These are phyloP conservation scores for Eudasyphora cyanicolor DNA, from an alignment of 2,888 invertebrate species.

Conservation along the genomic window DNA sequence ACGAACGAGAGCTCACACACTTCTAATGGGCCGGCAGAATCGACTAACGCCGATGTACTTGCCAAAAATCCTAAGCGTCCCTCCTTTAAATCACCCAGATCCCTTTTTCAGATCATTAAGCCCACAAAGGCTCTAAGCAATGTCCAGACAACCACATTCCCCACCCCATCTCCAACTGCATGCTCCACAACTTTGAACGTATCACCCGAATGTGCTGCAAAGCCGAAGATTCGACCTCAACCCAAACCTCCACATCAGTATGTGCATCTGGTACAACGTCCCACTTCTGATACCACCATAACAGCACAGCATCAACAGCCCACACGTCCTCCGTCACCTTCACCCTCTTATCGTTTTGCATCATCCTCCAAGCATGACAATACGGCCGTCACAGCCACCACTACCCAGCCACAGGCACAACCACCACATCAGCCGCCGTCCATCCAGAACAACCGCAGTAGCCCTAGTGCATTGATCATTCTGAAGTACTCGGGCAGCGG, in stretches of 20 bases:
- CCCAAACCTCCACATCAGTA: slow-evolving; percentile 56
- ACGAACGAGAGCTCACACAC: slow-evolving; percentile 82
- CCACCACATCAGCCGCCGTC: slow-evolving; percentile 45
- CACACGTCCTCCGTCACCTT: slow-evolving; percentile 67
- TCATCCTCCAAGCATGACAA: slow-evolving; percentile 70
- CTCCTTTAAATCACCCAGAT: slow-evolving; percentile 63
- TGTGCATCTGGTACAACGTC: slow-evolving; percentile 57
- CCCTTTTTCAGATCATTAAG: slow-evolving; percentile 68
- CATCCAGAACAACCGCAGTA: slow-evolving; percentile 56
- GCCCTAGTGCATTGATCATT: slow-evolving; percentile 63
- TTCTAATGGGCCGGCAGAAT: slow-evolving; percentile 78
- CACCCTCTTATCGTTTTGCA: slow-evolving; percentile 68
- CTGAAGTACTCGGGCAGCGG: slow-evolving; percentile 66
- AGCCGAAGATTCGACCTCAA: slow-evolving; percentile 55
- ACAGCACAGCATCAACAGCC: slow-evolving; percentile 60
- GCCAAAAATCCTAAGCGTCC: slow-evolving; percentile 52
- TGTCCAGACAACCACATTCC: slow-evolving; percentile 36
- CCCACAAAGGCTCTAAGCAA: slow-evolving; percentile 65
- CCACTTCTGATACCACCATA: slow-evolving; percentile 49
- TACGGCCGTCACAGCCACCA: slow-evolving; percentile 56
- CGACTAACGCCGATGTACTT: slow-evolving; percentile 40
- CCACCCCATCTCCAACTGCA: slow-evolving; percentile 19
- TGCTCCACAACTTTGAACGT: slow-evolving; percentile 39
- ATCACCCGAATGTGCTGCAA: slow-evolving; percentile 35
- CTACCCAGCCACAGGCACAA: slow-evolving; percentile 53